Conservation (phyloP, 2,888 invertebrate species). For the Trissonchulus sp. region DNA sequence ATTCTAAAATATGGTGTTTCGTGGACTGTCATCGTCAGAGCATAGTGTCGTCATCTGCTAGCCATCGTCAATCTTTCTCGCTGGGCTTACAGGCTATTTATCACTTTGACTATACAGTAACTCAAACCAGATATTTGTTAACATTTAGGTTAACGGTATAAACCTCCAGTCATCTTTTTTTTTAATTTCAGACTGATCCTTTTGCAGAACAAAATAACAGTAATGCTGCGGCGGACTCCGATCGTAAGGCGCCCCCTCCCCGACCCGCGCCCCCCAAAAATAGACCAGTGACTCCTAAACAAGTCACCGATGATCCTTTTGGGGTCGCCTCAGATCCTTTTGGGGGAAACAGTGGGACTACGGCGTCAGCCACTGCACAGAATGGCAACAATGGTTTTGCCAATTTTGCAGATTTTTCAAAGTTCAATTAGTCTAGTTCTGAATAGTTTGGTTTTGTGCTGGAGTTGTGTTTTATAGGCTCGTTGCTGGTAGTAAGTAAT, state of each 20-base stretch:
- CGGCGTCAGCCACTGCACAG: not conserved
- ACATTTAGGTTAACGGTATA: no score
- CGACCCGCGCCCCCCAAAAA: constrained; percentile 28
- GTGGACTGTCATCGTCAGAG: no score
- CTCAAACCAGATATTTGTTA: no score
- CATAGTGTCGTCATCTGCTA: no score
- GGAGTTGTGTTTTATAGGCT: no score
- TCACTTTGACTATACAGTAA: no score
- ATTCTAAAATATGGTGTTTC: no score
- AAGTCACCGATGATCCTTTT: constrained; percentile 13
- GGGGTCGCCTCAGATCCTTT: not conserved
- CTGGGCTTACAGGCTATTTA: no score
- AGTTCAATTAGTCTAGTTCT: constrained; percentile 23
- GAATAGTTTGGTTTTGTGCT: no score
- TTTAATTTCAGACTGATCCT: not conserved
- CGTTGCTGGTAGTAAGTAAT: no score
- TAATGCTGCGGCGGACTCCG: not conserved
- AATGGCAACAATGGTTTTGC: constrained; percentile 22
- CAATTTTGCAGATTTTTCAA: constrained; percentile 32
- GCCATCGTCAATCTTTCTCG: no score
- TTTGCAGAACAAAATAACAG: not conserved
- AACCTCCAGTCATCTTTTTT: no score
- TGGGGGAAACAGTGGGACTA: not conserved
- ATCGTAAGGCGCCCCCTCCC: constrained; percentile 42
- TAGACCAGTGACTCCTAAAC: constrained; percentile 25